These are phyloP conservation scores for Dreissena rostriformis DNA, from an alignment of 1,140 invertebrate species.

Conservation along the genomic window DNA sequence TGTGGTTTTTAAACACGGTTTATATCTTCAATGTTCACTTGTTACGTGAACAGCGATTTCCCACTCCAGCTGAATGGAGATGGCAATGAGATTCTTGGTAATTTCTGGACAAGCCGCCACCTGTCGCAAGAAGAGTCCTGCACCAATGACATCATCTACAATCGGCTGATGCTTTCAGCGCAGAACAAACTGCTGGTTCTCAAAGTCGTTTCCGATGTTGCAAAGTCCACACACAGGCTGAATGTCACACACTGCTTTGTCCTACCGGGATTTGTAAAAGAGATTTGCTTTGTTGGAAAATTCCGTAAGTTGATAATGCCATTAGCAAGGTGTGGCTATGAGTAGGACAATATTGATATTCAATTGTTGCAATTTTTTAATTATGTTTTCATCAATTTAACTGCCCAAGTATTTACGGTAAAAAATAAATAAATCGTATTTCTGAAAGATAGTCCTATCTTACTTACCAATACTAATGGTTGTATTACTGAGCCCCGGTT, in stretches of 20 bases:
- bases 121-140: background rate
- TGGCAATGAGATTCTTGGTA: background rate
- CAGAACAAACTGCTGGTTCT: slow-evolving; percentile 31
- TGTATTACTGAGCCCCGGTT: no score
- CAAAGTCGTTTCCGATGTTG: background rate
- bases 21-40: no score
- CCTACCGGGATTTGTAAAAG: slow-evolving; percentile 26
- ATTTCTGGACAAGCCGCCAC: background rate
- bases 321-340: background rate
- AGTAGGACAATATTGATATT: no score
- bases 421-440: no score
- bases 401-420: no score
- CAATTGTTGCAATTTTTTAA: no score
- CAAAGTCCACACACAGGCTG: background rate
- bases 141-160: background rate
- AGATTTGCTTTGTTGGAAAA: slow-evolving; percentile 43
- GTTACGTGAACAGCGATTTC: no score
- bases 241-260: background rate
- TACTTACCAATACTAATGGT: no score
- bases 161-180: background rate
- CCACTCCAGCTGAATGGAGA: background rate
- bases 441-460: no score
- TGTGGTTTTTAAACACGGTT: no score
- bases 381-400: no score
- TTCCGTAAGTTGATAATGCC: slow-evolving; percentile 3